Base-by-base conservation (phyloP, 2,888 invertebrate genomes). In the Polymixis lichenea region DNA sequence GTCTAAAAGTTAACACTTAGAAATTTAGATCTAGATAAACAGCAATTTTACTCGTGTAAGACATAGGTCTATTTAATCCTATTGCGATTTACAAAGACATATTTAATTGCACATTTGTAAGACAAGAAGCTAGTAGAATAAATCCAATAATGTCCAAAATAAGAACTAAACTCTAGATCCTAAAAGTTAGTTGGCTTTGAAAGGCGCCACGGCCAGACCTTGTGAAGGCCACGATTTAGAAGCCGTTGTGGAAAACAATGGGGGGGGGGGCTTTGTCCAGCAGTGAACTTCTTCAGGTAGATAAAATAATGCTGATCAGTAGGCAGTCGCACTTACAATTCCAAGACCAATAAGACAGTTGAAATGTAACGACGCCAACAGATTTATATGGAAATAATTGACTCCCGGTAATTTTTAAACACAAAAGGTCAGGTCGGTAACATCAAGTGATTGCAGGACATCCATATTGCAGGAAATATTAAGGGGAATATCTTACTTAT, bases 401-500 rank as follows among this genome's bases (percentile, higher is more conserved):
- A 79, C 58, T 55, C 28, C 32, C 19, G 2, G 32, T 58, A 9
- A 74, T 68, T 72, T 68, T 78, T 56, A 78, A 68, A 60, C 19
- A 58, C 46, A 43, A 82, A 82, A 82, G 71, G 78, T 82, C 75
- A 75, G 25, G 25, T 53, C 46, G 65, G 71, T 68, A 74, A 69
- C 71, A 75, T 78, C 32, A 75, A 75, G 49, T 43, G 43, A 80
- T 82, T 79, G 66, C 80, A 77, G 83, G 80, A 80, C 62, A 55
- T 53, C 32, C 38, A 78, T 65, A 77, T 81, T 80, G 72, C 77
- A 72, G 79, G 77, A 70, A 61, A 62, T 55, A 67, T 78, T 73
- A 80, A 56, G 67, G 75, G 65, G 28, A 79, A 79, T 71, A 77
- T 82, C 82, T 76, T 55, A 79, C 72, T 77, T 77, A 86, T 78